A percentile compares a stretch with the other conserved stretches of the same genome.
Evolutionary conservation across 2,888 invertebrate genomes (phyloP).

Genomic region (Agonopterix alstromeriana): DNA sequence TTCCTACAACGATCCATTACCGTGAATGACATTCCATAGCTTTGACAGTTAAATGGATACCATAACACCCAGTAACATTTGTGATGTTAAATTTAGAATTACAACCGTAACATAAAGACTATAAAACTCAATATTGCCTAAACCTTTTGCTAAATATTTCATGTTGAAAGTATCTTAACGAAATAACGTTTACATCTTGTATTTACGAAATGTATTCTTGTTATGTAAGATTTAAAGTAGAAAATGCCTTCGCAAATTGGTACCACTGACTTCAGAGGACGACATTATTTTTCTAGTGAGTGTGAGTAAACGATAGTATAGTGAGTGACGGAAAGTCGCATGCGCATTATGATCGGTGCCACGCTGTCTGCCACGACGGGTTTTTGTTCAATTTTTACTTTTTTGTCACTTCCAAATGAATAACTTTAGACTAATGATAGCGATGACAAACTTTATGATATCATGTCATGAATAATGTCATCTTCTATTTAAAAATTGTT

Average conservation of each 20-base stretch:
- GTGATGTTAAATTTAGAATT: not conserved
- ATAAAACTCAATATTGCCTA: not conserved
- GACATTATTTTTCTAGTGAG: constrained; percentile 32
- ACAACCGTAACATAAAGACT: not conserved
- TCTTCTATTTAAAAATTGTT: too few relatives aligned
- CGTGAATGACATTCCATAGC: constrained; percentile 61
- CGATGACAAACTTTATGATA: not conserved
- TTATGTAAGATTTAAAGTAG: not conserved
- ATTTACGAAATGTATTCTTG: too few relatives aligned
- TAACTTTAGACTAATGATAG: constrained; percentile 1
- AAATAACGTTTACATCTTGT: too few relatives aligned
- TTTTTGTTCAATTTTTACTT: constrained; percentile 33
- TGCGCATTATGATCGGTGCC: constrained; percentile 58
- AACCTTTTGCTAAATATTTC: not conserved
- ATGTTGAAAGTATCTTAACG: too few relatives aligned
- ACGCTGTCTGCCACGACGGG: constrained; percentile 51
- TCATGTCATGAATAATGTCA: too few relatives aligned
- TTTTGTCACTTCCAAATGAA: constrained; percentile 12
- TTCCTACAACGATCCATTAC: constrained; percentile 71
- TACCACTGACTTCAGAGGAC: not conserved
- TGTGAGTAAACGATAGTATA: constrained; percentile 26
- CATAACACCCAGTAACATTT: constrained; percentile 16
- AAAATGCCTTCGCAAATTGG: not conserved
- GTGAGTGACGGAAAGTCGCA: constrained; percentile 30
- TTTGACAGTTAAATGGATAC: constrained; percentile 64